Evolutionary conservation across 2,888 invertebrate species (phyloP).

Genomic region (Ectropis crepuscularia): DNA sequence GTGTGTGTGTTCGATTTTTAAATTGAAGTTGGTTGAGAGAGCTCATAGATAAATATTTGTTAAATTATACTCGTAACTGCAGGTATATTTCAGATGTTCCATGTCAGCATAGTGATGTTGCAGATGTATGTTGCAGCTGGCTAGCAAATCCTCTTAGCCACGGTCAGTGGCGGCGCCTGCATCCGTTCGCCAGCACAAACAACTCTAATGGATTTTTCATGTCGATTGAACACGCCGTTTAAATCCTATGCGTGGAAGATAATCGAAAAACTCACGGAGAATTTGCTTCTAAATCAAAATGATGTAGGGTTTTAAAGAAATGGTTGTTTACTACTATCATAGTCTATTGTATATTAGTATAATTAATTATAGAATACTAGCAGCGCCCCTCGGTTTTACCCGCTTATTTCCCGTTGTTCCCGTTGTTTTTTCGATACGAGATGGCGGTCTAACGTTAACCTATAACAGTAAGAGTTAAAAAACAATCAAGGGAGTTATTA

Average conservation of each 20-base stretch:
- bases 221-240: constrained; percentile 77
- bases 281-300: constrained; percentile 38
- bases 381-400: too few relatives aligned
- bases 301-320: neutral
- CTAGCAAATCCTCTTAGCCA: constrained; percentile 80
- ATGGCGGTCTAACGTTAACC: too few relatives aligned
- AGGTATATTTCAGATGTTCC: too few relatives aligned
- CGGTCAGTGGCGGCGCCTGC: constrained; percentile 77
- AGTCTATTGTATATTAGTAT: neutral
- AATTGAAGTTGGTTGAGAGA: too few relatives aligned
- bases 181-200: constrained; percentile 68
- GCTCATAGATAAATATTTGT: too few relatives aligned
- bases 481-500: too few relatives aligned
- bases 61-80: too few relatives aligned
- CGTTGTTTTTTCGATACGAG: too few relatives aligned
- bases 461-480: too few relatives aligned
- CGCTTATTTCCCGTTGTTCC: too few relatives aligned
- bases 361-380: neutral
- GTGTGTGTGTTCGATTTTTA: too few relatives aligned
- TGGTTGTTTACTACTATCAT: neutral
- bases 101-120: constrained; percentile 8
- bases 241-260: constrained; percentile 61
- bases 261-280: constrained; percentile 49
- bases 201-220: constrained; percentile 83
- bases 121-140: constrained; percentile 52